A percentile compares a stretch with the other conserved stretches of the same genome.
phyloP scores from a whole-genome alignment of 2,113 vertebrate genomes.

The Rattus rattus region DNA sequence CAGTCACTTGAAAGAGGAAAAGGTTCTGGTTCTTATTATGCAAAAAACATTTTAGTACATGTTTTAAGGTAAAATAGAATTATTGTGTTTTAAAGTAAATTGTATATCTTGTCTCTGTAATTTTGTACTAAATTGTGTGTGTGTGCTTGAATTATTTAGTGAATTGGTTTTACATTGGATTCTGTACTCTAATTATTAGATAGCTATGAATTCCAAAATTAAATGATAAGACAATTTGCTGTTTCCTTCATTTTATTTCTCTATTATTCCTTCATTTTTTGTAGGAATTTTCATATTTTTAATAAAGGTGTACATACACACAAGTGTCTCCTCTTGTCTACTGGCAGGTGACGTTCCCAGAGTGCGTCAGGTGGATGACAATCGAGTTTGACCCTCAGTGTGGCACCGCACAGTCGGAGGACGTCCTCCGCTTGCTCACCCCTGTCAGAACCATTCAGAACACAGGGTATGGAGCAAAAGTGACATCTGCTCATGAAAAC shows the following conservation, averaged over 20 bases:
- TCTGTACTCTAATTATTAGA: conserved; percentile 29
- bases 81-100: not conserved
- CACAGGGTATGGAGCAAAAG: conserved; percentile 92
- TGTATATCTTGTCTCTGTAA: not conserved
- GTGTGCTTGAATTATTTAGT: not conserved
- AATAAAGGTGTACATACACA: not conserved
- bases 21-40: not conserved
- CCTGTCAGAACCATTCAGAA: conserved; percentile 93
- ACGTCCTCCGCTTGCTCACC: conserved; percentile 96
- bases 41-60: not conserved
- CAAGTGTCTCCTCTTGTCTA: not conserved
- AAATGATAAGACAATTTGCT: not conserved
- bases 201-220: not conserved
- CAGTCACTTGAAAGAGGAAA: not conserved
- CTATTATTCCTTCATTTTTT: not conserved
- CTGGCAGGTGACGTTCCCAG: conserved; percentile 96
- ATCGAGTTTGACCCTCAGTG: conserved; percentile 98
- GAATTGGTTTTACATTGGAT: not conserved
- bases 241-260: not conserved
- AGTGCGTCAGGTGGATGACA: conserved; percentile 98
- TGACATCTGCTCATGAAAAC: conserved; percentile 92
- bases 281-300: not conserved
- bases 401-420: conserved; percentile 97
- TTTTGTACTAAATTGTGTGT: not conserved
- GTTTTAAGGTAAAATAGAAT: not conserved